These are phyloP conservation scores for Hipparchia semele DNA, from an alignment of 2,888 invertebrate genomes.

Conservation along the genomic window DNA sequence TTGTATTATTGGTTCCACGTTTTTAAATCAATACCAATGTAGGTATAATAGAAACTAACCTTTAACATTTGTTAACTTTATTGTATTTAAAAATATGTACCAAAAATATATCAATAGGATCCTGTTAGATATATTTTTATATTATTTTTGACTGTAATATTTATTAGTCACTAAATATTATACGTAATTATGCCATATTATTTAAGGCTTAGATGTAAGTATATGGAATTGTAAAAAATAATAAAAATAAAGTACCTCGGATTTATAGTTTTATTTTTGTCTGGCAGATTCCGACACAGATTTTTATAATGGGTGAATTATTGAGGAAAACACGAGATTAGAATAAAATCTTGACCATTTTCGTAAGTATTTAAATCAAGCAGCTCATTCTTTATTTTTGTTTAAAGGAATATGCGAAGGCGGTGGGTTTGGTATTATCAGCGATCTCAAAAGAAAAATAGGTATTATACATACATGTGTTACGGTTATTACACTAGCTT, in stretches of 20 bases:
- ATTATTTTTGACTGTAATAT: constrained; percentile 34
- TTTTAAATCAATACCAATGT: constrained; percentile 10
- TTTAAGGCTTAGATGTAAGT: constrained; percentile 41
- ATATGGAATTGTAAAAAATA: constrained; percentile 37
- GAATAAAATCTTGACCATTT: neutral
- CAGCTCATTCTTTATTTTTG: neutral
- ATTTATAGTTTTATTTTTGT: constrained; percentile 30
- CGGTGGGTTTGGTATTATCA: too few species aligned
- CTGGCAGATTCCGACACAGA: neutral
- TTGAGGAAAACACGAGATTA: constrained; percentile 10
- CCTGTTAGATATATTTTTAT: constrained; percentile 24
- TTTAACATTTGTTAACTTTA: neutral
- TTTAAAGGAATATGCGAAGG: neutral
- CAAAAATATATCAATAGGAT: constrained; percentile 38
- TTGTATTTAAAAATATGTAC: constrained; percentile 33
- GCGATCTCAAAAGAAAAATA: too few species aligned
- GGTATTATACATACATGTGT: too few species aligned
- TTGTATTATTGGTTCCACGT: neutral
- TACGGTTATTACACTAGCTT: too few species aligned
- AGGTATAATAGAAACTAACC: neutral
- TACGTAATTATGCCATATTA: constrained; percentile 43
- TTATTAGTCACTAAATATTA: constrained; percentile 36
- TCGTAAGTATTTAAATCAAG: neutral
- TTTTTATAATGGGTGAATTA: neutral
- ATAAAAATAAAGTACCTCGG: constrained; percentile 53